Percentiles rank a stretch among this genome's conserved stretches.
phyloP scores from a whole-genome alignment of 2,797 vertebrate species.

The Scarus forsteni region DNA sequence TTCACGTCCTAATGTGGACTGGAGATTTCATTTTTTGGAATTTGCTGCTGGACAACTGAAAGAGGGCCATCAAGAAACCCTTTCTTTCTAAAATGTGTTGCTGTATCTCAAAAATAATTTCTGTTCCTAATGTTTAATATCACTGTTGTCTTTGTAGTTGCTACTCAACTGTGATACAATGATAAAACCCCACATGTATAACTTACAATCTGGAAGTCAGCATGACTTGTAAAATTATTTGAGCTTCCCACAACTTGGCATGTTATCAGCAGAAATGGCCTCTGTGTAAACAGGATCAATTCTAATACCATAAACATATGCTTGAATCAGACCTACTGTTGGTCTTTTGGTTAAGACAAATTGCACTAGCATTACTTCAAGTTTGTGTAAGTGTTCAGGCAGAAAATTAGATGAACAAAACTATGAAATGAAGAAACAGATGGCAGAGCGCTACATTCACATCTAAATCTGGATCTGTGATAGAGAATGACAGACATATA shows the following conservation, averaged over 20 bases:
- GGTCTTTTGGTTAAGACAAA: conserved; percentile 28
- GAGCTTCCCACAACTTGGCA: background rate
- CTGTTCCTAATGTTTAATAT: no score
- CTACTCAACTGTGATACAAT: no score
- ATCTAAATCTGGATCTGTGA: conserved; percentile 69
- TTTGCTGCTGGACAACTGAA: no score
- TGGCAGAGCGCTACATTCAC: conserved; percentile 64
- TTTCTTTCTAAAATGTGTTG: no score
- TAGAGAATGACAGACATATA: conserved; percentile 70
- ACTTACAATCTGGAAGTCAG: no score
- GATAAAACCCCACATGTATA: no score
- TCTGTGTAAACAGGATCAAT: background rate
- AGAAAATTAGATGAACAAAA: conserved; percentile 44
- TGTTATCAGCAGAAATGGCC: background rate
- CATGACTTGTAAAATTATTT: background rate
- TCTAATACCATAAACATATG: background rate
- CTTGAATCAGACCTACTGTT: conserved; percentile 13
- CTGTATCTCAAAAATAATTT: no score
- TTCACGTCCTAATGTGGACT: no score
- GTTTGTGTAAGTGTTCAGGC: conserved; percentile 49
- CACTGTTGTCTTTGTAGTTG: no score
- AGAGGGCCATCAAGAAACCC: no score
- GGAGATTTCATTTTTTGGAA: no score
- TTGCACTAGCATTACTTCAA: conserved; percentile 31
- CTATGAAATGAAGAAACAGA: conserved; percentile 71